Evolutionary conservation across 2,888 invertebrate species (phyloP).

Genomic region (Galerucella nymphaeae): DNA sequence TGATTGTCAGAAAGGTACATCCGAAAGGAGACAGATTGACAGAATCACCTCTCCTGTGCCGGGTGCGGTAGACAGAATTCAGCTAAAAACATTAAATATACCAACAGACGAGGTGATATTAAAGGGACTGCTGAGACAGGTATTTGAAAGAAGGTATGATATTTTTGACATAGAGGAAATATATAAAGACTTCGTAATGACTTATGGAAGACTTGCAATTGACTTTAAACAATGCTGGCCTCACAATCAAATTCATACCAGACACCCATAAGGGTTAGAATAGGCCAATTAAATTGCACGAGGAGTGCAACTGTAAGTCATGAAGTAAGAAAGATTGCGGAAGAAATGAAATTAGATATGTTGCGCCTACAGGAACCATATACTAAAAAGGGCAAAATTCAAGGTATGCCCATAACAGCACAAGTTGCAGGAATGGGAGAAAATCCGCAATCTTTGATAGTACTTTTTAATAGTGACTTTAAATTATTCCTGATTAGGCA

Average conservation of each 20-base stretch:
- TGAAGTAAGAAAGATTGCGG: no score
- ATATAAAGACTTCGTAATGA: not conserved
- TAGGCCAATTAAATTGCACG: no score
- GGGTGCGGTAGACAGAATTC: not conserved
- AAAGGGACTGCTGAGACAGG: not conserved
- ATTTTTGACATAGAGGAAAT: not conserved
- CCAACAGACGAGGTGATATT: not conserved
- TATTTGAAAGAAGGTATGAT: not conserved
- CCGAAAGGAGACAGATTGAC: conserved; percentile 1
- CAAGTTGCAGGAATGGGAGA: no score
- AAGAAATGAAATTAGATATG: no score
- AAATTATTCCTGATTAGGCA: no score
- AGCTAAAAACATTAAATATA: not conserved
- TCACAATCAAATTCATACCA: not conserved
- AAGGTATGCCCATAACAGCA: no score
- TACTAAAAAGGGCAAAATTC: no score
- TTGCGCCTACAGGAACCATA: no score
- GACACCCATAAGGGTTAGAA: not conserved
- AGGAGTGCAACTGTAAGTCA: no score
- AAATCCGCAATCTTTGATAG: no score
- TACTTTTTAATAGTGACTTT: no score
- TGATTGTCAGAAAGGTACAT: no score
- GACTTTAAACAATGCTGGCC: not conserved
- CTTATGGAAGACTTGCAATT: not conserved
- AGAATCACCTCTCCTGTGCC: conserved; percentile 8